Evolutionary conservation across 2,888 invertebrate genomes (phyloP).

Genomic region (Agrochola lota): DNA sequence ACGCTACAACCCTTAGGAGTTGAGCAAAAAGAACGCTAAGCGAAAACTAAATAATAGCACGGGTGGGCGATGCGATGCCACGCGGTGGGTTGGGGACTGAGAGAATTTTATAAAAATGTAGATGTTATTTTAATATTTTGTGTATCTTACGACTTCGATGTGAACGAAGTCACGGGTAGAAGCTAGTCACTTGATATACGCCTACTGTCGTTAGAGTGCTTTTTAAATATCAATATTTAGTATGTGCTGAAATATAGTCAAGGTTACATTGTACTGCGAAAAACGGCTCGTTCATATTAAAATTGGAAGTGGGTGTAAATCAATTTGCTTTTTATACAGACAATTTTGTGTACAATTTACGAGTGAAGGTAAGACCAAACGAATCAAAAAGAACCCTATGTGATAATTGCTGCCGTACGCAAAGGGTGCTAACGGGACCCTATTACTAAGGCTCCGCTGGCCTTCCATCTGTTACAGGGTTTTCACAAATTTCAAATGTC

Average conservation of each 20-base stretch:
- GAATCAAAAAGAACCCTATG: not conserved
- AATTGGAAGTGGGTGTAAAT: constrained; percentile 1
- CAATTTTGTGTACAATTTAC: not conserved
- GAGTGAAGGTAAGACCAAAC: not conserved
- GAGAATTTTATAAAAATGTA: not conserved
- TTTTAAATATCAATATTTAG: constrained; percentile 34
- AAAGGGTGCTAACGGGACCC: no score
- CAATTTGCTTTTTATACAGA: constrained; percentile 6
- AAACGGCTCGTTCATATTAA: not conserved
- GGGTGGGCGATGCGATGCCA: not conserved
- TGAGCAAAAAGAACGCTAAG: no score
- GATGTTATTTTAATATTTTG: no score
- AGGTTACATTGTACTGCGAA: constrained; percentile 6
- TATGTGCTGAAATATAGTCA: constrained; percentile 25
- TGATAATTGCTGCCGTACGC: not conserved
- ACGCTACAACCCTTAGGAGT: no score
- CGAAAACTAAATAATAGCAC: not conserved
- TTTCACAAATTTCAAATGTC: no score
- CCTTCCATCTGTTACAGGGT: no score
- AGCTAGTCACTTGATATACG: not conserved
- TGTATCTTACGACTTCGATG: not conserved
- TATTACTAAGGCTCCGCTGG: no score
- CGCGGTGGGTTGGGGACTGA: not conserved
- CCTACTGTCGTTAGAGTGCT: constrained; percentile 33
- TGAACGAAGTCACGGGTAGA: no score